A percentile compares a stretch with the other conserved stretches of the same genome.
Conservation (phyloP, 2,797 vertebrate species). For the Bufotes viridis region DNA sequence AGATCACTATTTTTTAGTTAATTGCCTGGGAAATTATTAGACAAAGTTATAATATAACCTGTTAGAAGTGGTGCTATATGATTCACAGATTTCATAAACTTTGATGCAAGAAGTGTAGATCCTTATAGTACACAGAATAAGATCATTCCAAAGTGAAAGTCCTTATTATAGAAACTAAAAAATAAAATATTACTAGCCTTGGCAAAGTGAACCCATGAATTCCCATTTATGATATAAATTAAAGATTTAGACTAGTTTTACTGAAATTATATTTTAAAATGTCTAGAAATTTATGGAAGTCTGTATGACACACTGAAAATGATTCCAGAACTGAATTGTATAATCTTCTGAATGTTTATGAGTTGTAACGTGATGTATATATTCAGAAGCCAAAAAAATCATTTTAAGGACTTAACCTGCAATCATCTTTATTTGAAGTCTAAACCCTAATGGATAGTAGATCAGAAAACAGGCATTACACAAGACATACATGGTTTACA, state of each 20-base stretch:
- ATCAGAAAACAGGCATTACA: not conserved
- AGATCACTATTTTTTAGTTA: not conserved
- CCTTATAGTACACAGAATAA: not conserved
- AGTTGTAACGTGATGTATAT: not conserved
- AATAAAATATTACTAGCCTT: not conserved
- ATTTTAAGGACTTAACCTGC: conserved; percentile 10
- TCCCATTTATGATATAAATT: not conserved
- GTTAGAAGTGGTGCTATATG: not conserved
- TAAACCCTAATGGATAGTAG: not conserved
- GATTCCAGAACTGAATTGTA: not conserved
- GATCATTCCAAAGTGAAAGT: not conserved
- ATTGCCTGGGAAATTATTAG: conserved; percentile 6
- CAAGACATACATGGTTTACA: not conserved
- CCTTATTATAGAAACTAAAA: conserved; percentile 3
- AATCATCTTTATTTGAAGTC: not conserved
- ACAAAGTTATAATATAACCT: not conserved
- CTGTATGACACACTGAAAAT: not conserved
- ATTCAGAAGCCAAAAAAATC: not conserved
- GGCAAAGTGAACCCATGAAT: not conserved
- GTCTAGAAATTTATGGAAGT: not conserved
- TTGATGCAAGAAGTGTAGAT: not conserved
- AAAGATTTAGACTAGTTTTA: not conserved
- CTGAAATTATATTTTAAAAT: not conserved
- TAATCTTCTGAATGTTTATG: not conserved
- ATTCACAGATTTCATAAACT: conserved; percentile 5